Evolutionary conservation across 2,113 vertebrate genomes (phyloP), one percentile per base, ranked within the genome.

Genomic region (Poecile atricapillus): DNA sequence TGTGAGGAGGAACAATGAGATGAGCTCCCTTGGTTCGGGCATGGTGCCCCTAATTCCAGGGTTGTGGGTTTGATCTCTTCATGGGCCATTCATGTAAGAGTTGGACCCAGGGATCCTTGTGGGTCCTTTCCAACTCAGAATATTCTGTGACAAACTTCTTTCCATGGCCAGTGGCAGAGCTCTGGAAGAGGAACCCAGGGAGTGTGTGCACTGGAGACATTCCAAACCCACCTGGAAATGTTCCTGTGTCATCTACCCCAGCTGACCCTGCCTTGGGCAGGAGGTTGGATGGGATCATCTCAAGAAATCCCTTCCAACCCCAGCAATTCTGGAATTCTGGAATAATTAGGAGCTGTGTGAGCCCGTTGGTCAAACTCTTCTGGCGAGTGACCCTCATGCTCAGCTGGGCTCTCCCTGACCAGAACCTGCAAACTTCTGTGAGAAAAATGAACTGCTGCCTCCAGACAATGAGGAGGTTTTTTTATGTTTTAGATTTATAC

Each of bases 401-500:
- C 27, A 56, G 47, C 76, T 49, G 60, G 27, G 33, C 43, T 82
- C 69, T 82, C 41, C 37, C 69, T 56, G n/a, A 22, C 13, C 50
- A 53, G 55, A 27, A 87, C 15, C 84, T 87, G 27, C 74, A 87
- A 46, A 87, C 16, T 53, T 28, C 28, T n/a, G 55, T n/a, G 84
- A 62, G 56, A 53, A 62, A 16, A 46, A 47, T 5, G 21, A 70
- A 9, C 76, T 83, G 6, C 76, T 93, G 87, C 59, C 89, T 93
- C 53, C 68, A 91, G 96, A 97, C 89, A 84, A 4, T 44, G 9
- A 15, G 71, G 50, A 87, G 62, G 3, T 0, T 63, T 75, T 39
- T 95, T 89, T 60, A 35, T 82, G 47, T 84, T 80, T 92, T 80
- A 74, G 76, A 96, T 97, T 95, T 96, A 96, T 80, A 80, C 69